Evolutionary conservation across 2,797 vertebrate genomes (phyloP), one percentile per base, ranked within the genome.

Genomic region (Menidia menidia): DNA sequence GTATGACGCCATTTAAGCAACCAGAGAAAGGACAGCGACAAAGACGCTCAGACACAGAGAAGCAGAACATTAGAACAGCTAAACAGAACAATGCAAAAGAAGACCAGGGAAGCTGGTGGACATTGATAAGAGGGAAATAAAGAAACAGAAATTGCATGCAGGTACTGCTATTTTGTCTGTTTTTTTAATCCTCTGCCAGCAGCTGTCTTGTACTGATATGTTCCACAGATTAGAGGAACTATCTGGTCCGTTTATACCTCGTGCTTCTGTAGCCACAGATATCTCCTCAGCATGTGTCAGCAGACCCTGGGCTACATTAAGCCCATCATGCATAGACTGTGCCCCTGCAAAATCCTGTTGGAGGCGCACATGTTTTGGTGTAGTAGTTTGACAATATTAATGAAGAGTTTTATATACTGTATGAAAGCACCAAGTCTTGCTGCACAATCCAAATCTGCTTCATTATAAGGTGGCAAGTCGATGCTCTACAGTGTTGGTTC

Each of bases 1-100:
- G 25, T 25, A 25, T 25, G 25, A 25, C 25, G 1, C 1, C 25
- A 25, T 25, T 25, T 4, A 14, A 56, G 67, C 65, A 65, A 61
- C 13, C 57, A 32, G 71, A 62, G 15, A 63, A 25, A 2, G 50
- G 63, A 78, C 47, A 35, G 45, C 3, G 56, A 82, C 56, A 67
- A 65, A 83, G 44, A 69, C 43, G 56, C n/a, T 64, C 61, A 59
- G 69, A 68, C 18, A 60, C 61, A 77, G 58, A 58, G 35, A 71
- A 50, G 35, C 35, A 63, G 31, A 69, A 71, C 3, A 56, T 82
- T 68, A 80, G 79, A 58, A 41, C 8, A 43, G 42, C 63, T 65
- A 72, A 85, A 88, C 68, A 86, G 33, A 65, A 78, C 72, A 73
- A 80, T 77, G 74, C 32, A 57, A 60, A 60, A 50, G 70, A 42